Evolutionary conservation across 2,113 vertebrate genomes (phyloP).

Genomic region (Burhinus oedicnemus): DNA sequence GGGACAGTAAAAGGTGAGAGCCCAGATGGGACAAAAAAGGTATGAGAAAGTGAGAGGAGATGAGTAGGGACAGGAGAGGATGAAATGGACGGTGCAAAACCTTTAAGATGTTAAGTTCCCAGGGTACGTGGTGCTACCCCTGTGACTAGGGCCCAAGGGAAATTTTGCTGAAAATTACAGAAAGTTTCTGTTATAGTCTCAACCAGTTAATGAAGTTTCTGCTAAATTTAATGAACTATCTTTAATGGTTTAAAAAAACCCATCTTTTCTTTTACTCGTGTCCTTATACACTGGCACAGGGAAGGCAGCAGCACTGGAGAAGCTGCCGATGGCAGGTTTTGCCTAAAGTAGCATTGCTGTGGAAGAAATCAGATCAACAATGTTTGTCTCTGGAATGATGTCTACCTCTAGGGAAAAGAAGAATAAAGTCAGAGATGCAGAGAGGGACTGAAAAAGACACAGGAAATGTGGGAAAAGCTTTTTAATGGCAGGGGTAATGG

Average conservation of each 20-base stretch:
- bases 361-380: background rate
- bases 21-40: background rate
- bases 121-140: background rate
- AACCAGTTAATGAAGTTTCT: background rate
- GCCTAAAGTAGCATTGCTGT: background rate
- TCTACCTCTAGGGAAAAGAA: background rate
- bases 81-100: background rate
- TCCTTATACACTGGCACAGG: background rate
- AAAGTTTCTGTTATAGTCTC: background rate
- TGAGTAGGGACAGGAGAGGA: background rate
- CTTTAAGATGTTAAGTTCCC: background rate
- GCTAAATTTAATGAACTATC: background rate
- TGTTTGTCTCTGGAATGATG: background rate
- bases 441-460: background rate
- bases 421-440: background rate
- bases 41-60: background rate
- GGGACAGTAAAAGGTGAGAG: background rate
- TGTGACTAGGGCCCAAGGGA: background rate
- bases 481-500: background rate
- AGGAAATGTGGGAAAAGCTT: background rate
- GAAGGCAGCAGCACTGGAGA: background rate
- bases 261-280: background rate
- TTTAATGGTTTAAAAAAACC: background rate
- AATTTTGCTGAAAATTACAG: background rate
- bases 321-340: background rate